A percentile compares a stretch with the other conserved stretches of the same genome.
phyloP scores from a whole-genome alignment of 2,888 invertebrate genomes.

The Mamestra brassicae region DNA sequence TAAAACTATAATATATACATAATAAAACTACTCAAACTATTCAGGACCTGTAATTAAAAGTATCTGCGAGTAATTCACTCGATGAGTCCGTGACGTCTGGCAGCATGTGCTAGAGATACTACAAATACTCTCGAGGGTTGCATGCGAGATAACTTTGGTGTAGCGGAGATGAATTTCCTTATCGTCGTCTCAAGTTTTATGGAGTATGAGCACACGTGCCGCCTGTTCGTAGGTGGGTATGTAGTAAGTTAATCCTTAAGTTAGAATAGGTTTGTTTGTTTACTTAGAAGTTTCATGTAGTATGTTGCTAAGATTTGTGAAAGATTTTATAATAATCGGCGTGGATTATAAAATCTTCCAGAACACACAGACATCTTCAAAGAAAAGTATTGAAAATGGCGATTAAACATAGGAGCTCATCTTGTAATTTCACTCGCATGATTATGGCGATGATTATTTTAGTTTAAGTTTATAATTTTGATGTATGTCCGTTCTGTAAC shows the following conservation, averaged over 20 bases:
- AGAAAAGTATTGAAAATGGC: too few species aligned
- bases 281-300: background rate
- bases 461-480: too few species aligned
- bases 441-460: too few species aligned
- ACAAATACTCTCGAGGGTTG: constrained; percentile 8
- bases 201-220: background rate
- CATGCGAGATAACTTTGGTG: constrained; percentile 14
- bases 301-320: background rate
- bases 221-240: background rate
- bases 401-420: too few species aligned
- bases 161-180: constrained; percentile 39
- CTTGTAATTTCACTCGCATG: too few species aligned
- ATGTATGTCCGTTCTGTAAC: too few species aligned
- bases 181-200: constrained; percentile 16
- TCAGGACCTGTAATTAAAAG: constrained; percentile 20
- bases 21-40: constrained; percentile 9
- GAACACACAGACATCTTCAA: too few species aligned
- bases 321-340: background rate
- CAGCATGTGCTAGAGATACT: constrained; percentile 9
- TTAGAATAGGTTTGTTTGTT: background rate
- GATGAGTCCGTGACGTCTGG: background rate
- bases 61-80: constrained; percentile 4
- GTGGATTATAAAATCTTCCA: too few species aligned
- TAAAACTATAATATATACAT: too few species aligned
- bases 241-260: background rate